Percentiles rank a stretch among this genome's conserved stretches.
phyloP scores from a whole-genome alignment of 2,888 invertebrate genomes.

The Cotesia congregata region DNA sequence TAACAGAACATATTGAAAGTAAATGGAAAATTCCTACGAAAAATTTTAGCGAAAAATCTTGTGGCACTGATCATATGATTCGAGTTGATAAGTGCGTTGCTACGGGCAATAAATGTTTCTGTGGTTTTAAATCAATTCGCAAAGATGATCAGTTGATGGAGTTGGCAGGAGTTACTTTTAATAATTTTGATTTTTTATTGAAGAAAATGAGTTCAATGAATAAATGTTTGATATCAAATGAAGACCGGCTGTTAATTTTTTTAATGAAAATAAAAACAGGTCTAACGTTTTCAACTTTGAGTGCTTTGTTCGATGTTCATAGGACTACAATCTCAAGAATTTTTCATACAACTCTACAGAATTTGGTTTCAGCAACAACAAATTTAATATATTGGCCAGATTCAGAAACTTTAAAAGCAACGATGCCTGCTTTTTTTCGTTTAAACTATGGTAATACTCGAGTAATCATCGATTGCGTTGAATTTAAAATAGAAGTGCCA shows the following conservation, averaged over 20 bases:
- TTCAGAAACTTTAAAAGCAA: not conserved
- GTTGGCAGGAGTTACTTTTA: slow-evolving; percentile 35
- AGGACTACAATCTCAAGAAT: slow-evolving; percentile 43
- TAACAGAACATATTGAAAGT: not conserved
- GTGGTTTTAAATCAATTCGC: slow-evolving; percentile 38
- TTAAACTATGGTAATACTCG: slow-evolving; percentile 16
- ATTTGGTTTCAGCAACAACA: slow-evolving; percentile 17
- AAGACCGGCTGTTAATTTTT: slow-evolving; percentile 46
- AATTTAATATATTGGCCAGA: slow-evolving; percentile 28
- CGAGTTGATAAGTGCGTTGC: slow-evolving; percentile 31
- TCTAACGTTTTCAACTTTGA: slow-evolving; percentile 45
- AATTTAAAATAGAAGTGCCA: slow-evolving; percentile 19
- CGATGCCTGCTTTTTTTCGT: slow-evolving; percentile 24
- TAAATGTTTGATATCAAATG: slow-evolving; percentile 29
- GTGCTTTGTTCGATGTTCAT: slow-evolving; percentile 44
- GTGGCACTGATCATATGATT: slow-evolving; percentile 30
- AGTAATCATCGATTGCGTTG: slow-evolving; percentile 24
- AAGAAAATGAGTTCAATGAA: slow-evolving; percentile 15
- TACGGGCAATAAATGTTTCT: slow-evolving; percentile 30
- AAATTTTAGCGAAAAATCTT: slow-evolving; percentile 29
- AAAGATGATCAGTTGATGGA: slow-evolving; percentile 37
- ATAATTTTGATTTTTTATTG: slow-evolving; percentile 36
- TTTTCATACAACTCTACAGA: slow-evolving; percentile 34
- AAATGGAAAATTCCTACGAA: slow-evolving; percentile 3
- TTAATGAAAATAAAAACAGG: slow-evolving; percentile 48